Evolutionary conservation across 2,113 vertebrate genomes (phyloP), one percentile per base, ranked within the genome.

Genomic region (Chloebia gouldiae): DNA sequence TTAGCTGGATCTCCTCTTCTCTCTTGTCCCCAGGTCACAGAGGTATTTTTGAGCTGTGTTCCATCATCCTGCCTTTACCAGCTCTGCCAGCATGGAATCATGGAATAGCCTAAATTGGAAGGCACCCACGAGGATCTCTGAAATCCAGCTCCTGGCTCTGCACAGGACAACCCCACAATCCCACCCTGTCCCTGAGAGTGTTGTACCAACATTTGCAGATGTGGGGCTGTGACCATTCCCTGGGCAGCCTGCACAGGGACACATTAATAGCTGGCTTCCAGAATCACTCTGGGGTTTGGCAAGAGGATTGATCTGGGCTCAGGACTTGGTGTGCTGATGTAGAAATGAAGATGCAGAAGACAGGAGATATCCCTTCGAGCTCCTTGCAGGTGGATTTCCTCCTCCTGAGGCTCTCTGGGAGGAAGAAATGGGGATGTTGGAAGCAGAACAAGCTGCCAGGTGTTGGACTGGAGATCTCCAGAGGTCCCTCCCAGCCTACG

Each of bases 151-250:
- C 40, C 47, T 69, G 63, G 53, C 39, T 75, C 16, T 35, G 61
- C 40, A n/a, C 45, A 45, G 77, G 51, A 8, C 45, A 40, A 0
- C 8, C 22, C 63, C 15, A 4, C 35, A 49, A 5, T 20, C 40
- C 23, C n/a, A 30, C 10, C 5, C 1, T 47, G 65, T 9, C 19
- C 35, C 47, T 53, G n/a, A 20, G 49, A 15, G 16, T 5, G 1
- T 1, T 30, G n/a, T 68, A 53, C 45, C 53, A 14, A 4, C 21
- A 0, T 3, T 9, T 9, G 12, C 53, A 30, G 37, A 6, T 0
- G 2, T 25, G 40, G 23, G 21, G 66, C 59, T 28, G 35, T 18
- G 18, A 15, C 31, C 57, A 13, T 17, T 22, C 54, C 40, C 54
- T 28, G 53, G 51, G 27, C 37, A 65, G 60, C 44, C 31, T 3